Evolutionary conservation across 2,888 invertebrate genomes (phyloP).

Genomic region (Lepas anatifera): DNA sequence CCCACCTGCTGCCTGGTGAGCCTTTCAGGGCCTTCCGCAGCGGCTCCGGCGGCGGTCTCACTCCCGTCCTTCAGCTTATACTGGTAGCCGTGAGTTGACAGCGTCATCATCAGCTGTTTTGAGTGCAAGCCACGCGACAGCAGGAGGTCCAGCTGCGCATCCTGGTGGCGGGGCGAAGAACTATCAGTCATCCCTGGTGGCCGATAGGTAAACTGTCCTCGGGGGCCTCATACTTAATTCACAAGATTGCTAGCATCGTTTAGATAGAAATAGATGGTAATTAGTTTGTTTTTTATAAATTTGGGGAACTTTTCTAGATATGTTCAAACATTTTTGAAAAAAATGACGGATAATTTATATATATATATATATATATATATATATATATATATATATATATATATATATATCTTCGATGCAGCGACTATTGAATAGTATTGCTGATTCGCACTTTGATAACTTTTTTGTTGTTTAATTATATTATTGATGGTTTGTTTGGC

Average conservation of each 20-base stretch:
- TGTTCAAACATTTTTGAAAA: background rate
- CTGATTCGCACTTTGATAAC: too few species aligned
- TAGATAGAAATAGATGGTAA: background rate
- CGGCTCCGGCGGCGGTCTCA: constrained; percentile 55
- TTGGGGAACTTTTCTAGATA: background rate
- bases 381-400: too few species aligned
- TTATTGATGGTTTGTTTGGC: too few species aligned
- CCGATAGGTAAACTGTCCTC: too few species aligned
- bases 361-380: too few species aligned
- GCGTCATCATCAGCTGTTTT: constrained; percentile 53
- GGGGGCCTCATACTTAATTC: background rate
- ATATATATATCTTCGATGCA: too few species aligned
- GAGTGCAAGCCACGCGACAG: constrained; percentile 56
- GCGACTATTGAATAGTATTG: too few species aligned
- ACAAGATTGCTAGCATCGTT: background rate
- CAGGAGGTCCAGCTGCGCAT: constrained; percentile 59
- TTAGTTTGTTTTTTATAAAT: background rate
- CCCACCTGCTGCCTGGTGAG: constrained; percentile 45
- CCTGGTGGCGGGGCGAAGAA: constrained; percentile 36
- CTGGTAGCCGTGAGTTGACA: constrained; percentile 54
- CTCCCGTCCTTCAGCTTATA: constrained; percentile 51
- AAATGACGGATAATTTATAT: too few species aligned
- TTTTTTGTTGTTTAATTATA: too few species aligned
- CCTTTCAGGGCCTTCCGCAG: constrained; percentile 44
- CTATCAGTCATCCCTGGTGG: too few species aligned